Conservation (phyloP, 2,888 invertebrate genomes). For the Tethea ocularis region DNA sequence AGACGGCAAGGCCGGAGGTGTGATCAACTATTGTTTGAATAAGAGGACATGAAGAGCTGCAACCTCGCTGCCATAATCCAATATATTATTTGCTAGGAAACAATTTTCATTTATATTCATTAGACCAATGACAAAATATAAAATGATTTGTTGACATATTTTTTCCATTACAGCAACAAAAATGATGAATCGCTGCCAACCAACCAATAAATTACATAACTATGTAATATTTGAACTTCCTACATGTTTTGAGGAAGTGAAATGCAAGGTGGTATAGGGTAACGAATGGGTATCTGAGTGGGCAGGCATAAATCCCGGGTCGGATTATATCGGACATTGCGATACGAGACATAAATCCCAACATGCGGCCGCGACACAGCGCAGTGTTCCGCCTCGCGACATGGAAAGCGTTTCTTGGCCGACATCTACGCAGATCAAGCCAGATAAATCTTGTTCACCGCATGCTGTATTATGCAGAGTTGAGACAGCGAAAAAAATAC, state of each 20-base stretch:
- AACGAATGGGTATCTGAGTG: constrained; percentile 33
- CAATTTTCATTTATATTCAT: constrained; percentile 59
- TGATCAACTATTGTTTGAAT: constrained; percentile 60
- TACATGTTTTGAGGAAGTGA: constrained; percentile 23
- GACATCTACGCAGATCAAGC: constrained; percentile 59
- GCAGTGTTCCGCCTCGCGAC: constrained; percentile 65
- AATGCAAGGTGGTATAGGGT: constrained; percentile 19
- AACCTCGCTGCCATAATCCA: constrained; percentile 61
- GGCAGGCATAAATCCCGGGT: constrained; percentile 47
- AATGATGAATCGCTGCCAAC: not conserved
- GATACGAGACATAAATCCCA: constrained; percentile 60
- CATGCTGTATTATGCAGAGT: constrained; percentile 39
- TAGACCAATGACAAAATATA: constrained; percentile 46
- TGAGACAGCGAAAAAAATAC: constrained; percentile 52
- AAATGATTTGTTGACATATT: constrained; percentile 42
- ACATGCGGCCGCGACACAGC: constrained; percentile 34
- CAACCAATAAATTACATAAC: not conserved
- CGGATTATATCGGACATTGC: constrained; percentile 49
- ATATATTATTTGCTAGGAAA: constrained; percentile 65
- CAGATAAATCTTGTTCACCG: constrained; percentile 57
- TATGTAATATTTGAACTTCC: constrained; percentile 8
- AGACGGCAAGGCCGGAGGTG: constrained; percentile 42
- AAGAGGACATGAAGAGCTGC: constrained; percentile 65
- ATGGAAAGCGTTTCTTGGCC: constrained; percentile 70
- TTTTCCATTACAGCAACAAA: too few species aligned